Evolutionary conservation across 1,140 invertebrate species (phyloP).

Genomic region (Contarinia nasturtii): DNA sequence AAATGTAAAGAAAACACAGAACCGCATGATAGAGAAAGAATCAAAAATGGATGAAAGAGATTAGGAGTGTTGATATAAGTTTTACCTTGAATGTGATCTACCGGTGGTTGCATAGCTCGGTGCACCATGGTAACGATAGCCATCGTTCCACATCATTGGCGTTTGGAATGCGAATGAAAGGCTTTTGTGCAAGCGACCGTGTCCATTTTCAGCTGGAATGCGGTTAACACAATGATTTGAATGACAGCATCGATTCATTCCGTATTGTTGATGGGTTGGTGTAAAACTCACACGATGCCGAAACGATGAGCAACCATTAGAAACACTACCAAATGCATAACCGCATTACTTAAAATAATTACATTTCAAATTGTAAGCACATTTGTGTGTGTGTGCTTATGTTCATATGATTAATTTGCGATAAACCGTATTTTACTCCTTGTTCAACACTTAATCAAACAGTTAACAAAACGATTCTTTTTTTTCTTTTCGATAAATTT

Average conservation of each 20-base stretch:
- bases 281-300: background rate
- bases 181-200: slow-evolving; percentile 21
- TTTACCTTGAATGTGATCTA: slow-evolving; percentile 1
- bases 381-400: too few species aligned
- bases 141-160: slow-evolving; percentile 16
- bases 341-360: too few species aligned
- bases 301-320: background rate
- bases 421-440: too few species aligned
- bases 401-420: too few species aligned
- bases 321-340: background rate
- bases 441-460: too few species aligned
- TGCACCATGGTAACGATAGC: background rate
- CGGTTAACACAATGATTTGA: background rate
- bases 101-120: background rate
- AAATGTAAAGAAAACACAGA: slow-evolving; percentile 1
- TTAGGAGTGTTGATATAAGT: background rate
- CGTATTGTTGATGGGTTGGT: background rate
- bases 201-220: background rate
- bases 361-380: too few species aligned
- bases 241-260: background rate
- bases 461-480: too few species aligned
- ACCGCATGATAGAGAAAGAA: background rate
- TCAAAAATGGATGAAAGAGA: background rate
- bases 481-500: too few species aligned
- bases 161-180: slow-evolving; percentile 21